Evolutionary conservation across 2,888 invertebrate species (phyloP), one percentile per base, ranked within the genome.

Genomic region (Acrobasis repandana): DNA sequence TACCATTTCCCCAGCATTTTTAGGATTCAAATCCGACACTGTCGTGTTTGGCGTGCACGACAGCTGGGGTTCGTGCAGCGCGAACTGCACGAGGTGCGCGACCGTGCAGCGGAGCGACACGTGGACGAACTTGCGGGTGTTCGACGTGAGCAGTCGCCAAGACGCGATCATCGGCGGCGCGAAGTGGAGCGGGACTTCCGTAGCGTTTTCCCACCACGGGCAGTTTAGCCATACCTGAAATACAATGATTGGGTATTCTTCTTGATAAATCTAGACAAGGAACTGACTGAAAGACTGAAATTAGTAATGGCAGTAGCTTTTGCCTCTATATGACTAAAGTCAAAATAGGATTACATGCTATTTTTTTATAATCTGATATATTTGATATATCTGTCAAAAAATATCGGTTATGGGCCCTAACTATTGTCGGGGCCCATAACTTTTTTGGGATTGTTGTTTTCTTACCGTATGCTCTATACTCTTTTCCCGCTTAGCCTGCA

Each of bases 41-140:
- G 90, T 93, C n/a, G 94, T 94, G 49, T 93, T 93, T 0, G 94
- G 93, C 59, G 94, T 94, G 69, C 93, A 94, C 54, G 93, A 93
- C 61, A 94, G 81, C 70, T 81, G 82, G 0, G 94, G 93, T 0
- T 93, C 85, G 0, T 84, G 85, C 61, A 94, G 74, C 43, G 79
- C 72, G 66, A 94, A 86, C 68, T 91, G 86, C n/a, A 92, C 80
- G 64, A 92, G 82, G 65, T 91, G 90, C 1, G 93, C 84, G 28
- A 96, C 95, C 6, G 94, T 93, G 1, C 95, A 96, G 64, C 94
- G 94, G 4, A 96, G 93, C 46, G 95, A 93, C 33, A 98, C 94
- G 82, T 98, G 97, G 16, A 98, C 82, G 76, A 97, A 98, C 88
- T 98, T 98, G 69, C 96, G 93, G n/a, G 95, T 94, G 71, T 95